Evolutionary conservation across 1,140 invertebrate genomes (phyloP), one percentile per base, ranked within the genome.

Genomic region (Sitophilus oryzae): DNA sequence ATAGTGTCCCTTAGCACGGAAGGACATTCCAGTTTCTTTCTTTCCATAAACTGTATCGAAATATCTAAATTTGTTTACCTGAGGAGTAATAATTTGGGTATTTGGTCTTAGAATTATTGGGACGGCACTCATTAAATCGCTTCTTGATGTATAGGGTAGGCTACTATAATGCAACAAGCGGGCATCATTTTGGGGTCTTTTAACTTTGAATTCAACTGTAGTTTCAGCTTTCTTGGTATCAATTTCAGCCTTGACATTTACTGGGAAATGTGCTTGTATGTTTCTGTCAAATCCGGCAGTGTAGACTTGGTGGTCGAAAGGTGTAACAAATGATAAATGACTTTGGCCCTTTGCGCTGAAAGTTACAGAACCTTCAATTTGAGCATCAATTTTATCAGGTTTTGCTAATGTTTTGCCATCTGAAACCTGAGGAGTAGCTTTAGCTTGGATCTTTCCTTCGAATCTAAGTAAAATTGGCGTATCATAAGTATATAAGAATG

Each of bases 261-360:
- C 8, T 16, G 84, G 81, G 5, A 81, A 6, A 57, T 80, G 65
- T 0, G 80, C 0, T 54, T 84, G 79, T 0, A 77, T n/a, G 56
- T 79, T 79, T 52, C 70, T 77, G 19, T 84, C 77, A 2, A 79
- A 66, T 56, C 83, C 83, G 15, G 78, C 73, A 19, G 76, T 66
- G 51, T 82, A 81, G 5, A 76, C 69, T 44, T 80, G 73, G 45
- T 77, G 73, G 16, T 79, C 73, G 63, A 83, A 79, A 1, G 83
- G 82, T 43, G 82, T 74, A 6, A 84, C 63, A 65, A 85, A 85
- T 22, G 82, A 79, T 61, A 83, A 66, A 61, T 74, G 77, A 22
- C 76, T 76, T 57, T 81, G 76, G 15, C 74, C 54, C 51, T 79
- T 80, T 40, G 65, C 65, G 8, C 76, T 72, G 52, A 72, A 73